phyloP scores from a whole-genome alignment of 2,113 vertebrate species.

The Semnornis frantzii region DNA sequence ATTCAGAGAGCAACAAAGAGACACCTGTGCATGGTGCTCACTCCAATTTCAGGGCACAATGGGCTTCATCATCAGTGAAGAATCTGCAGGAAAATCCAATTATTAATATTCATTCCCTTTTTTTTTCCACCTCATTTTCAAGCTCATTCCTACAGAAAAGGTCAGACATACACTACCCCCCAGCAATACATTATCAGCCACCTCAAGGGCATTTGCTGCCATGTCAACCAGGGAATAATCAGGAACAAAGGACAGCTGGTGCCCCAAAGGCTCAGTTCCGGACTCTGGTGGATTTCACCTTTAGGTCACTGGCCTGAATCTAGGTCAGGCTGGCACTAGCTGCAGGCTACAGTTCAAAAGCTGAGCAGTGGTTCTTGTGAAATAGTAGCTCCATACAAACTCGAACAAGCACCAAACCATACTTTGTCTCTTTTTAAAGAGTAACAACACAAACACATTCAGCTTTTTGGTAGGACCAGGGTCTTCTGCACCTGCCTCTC shows the following conservation, averaged over 20 bases:
- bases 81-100: neutral
- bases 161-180: neutral
- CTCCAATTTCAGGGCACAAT: constrained; percentile 10
- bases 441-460: neutral
- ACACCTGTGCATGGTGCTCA: neutral
- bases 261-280: neutral
- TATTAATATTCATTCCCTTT: constrained; percentile 5
- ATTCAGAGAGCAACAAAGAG: neutral
- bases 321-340: neutral
- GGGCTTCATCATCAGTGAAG: neutral
- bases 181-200: neutral
- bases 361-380: neutral
- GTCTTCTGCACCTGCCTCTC: neutral
- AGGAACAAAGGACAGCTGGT: neutral
- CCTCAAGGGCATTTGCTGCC: neutral
- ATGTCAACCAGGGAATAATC: neutral
- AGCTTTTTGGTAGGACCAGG: neutral
- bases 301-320: neutral
- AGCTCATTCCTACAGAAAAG: constrained; percentile 12
- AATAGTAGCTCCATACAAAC: neutral
- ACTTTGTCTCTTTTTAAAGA: neutral
- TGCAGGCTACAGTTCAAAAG: neutral
- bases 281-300: neutral
- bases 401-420: neutral
- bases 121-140: neutral